A percentile compares a stretch with the other conserved stretches of the same genome.
These are phyloP conservation scores for Noctuana brunneofusca DNA, from an alignment of 2,888 invertebrate species.

Conservation along the genomic window DNA sequence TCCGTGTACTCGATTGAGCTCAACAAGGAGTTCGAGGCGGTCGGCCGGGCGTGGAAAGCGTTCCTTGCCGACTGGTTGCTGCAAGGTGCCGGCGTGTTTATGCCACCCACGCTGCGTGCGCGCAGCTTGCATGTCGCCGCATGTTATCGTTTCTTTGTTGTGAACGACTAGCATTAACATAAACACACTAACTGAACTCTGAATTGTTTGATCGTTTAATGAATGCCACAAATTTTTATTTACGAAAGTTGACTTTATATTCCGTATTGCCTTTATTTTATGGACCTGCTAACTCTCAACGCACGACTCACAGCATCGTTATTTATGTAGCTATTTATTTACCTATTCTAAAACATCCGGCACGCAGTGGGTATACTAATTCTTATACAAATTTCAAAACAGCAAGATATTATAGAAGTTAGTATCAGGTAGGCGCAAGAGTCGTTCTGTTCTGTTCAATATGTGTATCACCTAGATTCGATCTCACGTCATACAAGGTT, in stretches of 20 bases:
- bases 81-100: slow-evolving; percentile 67
- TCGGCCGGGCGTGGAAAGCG: slow-evolving; percentile 90
- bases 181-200: not conserved
- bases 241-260: not conserved
- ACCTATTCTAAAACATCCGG: too few species aligned
- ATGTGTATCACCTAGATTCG: slow-evolving; percentile 41
- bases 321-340: too few species aligned
- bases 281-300: not conserved
- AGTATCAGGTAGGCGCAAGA: not conserved
- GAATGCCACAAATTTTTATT: not conserved
- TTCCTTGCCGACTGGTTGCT: slow-evolving; percentile 88
- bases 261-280: not conserved
- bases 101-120: slow-evolving; percentile 37
- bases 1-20: slow-evolving; percentile 90
- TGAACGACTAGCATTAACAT: slow-evolving; percentile 13
- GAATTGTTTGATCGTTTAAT: not conserved
- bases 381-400: not conserved
- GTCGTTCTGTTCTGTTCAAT: slow-evolving; percentile 36
- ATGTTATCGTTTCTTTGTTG: slow-evolving; percentile 31
- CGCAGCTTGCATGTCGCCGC: slow-evolving; percentile 24
- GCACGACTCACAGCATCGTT: too few species aligned
- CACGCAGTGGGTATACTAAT: too few species aligned
- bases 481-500: slow-evolving; percentile 52
- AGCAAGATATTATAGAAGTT: too few species aligned
- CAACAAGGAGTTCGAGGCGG: slow-evolving; percentile 93